Base-by-base conservation (phyloP, 1,140 invertebrate genomes). In the Camponotus pennsylvanicus region DNA sequence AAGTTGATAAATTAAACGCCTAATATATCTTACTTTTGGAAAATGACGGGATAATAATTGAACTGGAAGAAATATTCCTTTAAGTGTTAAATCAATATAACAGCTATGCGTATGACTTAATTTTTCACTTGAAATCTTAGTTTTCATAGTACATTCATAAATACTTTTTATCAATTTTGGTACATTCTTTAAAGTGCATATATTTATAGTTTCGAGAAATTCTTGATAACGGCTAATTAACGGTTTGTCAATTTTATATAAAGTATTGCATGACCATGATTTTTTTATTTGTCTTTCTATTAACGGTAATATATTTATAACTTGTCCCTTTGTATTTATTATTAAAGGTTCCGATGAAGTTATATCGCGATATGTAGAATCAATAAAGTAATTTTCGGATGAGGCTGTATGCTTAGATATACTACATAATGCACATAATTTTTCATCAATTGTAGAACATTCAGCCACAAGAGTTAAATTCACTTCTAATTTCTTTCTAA, bases 381-480 rank as follows among this genome's bases (percentile, higher is more conserved):
- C 67, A 9, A 27, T 45, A 27, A 69, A 69, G 49, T 69, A 69
- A 45, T 69, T 69, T 69, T 69, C 21, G 0, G 21, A 69, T 49
- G 40, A 69, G 15, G 21, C 37, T 6, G 42, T 69, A 15, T 69
- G 67, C 15, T 11, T 45, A 27, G 67, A 69, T 21, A 0, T 45
- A 0, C 40, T 40, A 69, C 66, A 69, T 45, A 69, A 45, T 3
- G 40, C n/a, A 5, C 27, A n/a, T 45, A 45, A 45, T 45, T 45
- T 69, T 7, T 69, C 40, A 5, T 69, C 40, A 69, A 21, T 5
- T 45, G 40, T 45, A 49, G 9, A 66, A 37, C 63, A 40, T 66
- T 66, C 5, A n/a, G 6, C 13, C 18, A 40, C 15, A 7, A 7
- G 13, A 18, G 63, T 66, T 18, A 66, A 66, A 66, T 9, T 40